phyloP scores from a whole-genome alignment of 2,113 vertebrate genomes.

The Coptodon rendalli region DNA sequence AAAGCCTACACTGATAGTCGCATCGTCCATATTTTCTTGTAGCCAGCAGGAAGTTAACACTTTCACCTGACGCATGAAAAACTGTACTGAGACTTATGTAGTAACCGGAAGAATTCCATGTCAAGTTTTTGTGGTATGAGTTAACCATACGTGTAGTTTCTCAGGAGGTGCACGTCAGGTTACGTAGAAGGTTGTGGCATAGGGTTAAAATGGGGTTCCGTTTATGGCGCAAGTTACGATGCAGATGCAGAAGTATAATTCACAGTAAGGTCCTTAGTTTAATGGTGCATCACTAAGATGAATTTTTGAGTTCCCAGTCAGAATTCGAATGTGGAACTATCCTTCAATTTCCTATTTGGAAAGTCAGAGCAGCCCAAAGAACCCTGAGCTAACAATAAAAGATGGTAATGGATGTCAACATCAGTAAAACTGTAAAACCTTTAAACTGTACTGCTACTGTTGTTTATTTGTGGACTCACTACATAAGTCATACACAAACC shows the following conservation, averaged over 20 bases:
- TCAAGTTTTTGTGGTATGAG: not conserved
- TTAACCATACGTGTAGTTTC: not conserved
- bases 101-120: not conserved
- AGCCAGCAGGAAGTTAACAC: not conserved
- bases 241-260: not conserved
- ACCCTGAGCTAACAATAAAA: not conserved
- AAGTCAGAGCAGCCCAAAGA: not conserved
- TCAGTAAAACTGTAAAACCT: not conserved
- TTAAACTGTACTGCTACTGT: not conserved
- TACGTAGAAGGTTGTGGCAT: accelerated
- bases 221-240: not conserved
- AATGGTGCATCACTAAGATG: accelerated
- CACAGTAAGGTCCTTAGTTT: not conserved
- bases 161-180: not conserved
- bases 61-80: not conserved
- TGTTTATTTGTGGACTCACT: not conserved
- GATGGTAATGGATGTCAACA: not conserved
- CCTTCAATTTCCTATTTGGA: not conserved
- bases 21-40: accelerated
- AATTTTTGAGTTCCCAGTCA: accelerated
- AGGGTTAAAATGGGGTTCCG: not conserved
- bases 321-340: not conserved
- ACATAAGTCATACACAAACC: not conserved
- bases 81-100: not conserved
- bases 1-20: accelerated